These are phyloP conservation scores for Strix uralensis DNA, from an alignment of 2,113 vertebrate species.

Conservation along the genomic window DNA sequence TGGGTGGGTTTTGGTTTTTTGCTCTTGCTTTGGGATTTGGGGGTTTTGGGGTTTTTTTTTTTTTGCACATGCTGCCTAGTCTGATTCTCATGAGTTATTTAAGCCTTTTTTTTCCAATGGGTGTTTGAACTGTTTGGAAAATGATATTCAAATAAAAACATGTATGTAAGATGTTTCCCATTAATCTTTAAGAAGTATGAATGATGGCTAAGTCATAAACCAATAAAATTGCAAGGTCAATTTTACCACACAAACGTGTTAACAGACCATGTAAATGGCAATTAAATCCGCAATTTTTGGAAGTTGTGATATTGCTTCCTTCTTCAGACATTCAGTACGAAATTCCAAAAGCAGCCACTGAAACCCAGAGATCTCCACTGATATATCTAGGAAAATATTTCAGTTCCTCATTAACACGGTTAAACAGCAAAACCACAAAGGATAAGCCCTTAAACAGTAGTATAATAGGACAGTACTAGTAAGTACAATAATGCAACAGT, in stretches of 20 bases:
- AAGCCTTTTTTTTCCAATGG: background rate
- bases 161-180: background rate
- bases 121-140: background rate
- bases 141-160: background rate
- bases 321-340: background rate
- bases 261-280: background rate
- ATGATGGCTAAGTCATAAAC: background rate
- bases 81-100: background rate
- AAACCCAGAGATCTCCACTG: background rate
- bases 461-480: background rate
- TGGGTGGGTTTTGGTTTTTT: background rate
- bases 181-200: background rate
- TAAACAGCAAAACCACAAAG: background rate
- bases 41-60: background rate
- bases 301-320: background rate
- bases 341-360: background rate
- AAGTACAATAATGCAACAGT: background rate
- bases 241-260: background rate
- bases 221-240: conserved; percentile 2
- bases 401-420: background rate
- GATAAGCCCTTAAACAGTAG: background rate
- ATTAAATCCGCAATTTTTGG: background rate
- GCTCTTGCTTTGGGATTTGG: background rate
- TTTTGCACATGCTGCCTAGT: background rate
- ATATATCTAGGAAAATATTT: background rate